These are phyloP conservation scores for Nylanderia fulva DNA, from an alignment of 1,140 invertebrate genomes.

Conservation along the genomic window DNA sequence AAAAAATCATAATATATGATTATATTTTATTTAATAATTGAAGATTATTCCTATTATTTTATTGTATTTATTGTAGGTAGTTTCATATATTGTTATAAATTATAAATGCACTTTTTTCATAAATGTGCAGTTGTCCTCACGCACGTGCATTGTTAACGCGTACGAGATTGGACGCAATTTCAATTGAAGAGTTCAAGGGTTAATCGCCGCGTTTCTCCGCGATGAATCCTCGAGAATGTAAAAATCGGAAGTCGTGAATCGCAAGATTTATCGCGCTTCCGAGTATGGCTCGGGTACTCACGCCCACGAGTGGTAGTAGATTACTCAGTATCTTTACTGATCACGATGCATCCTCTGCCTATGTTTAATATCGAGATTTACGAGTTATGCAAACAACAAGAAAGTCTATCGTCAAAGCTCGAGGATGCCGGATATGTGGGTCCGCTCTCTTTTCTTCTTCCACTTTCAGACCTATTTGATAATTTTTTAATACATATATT, in stretches of 20 bases:
- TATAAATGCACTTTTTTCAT: too few relatives aligned
- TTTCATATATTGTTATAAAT: too few relatives aligned
- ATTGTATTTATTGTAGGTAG: neutral
- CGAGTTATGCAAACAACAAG: conserved; percentile 77
- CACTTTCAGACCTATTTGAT: neutral
- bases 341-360: conserved; percentile 70
- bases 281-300: conserved; percentile 53
- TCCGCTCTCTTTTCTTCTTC: conserved; percentile 20
- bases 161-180: neutral
- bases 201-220: neutral
- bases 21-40: neutral
- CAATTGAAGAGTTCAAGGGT: neutral
- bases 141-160: too few relatives aligned
- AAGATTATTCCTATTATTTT: neutral
- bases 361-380: conserved; percentile 73
- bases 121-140: too few relatives aligned
- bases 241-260: conserved; percentile 61
- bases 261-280: conserved; percentile 65
- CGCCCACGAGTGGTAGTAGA: conserved; percentile 76
- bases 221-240: neutral
- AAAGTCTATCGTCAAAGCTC: conserved; percentile 62
- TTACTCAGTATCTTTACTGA: conserved; percentile 73
- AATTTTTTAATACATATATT: neutral
- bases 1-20: neutral
- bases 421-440: conserved; percentile 4